Evolutionary conservation across 2,113 vertebrate genomes (phyloP).

Genomic region (Chauna torquata): DNA sequence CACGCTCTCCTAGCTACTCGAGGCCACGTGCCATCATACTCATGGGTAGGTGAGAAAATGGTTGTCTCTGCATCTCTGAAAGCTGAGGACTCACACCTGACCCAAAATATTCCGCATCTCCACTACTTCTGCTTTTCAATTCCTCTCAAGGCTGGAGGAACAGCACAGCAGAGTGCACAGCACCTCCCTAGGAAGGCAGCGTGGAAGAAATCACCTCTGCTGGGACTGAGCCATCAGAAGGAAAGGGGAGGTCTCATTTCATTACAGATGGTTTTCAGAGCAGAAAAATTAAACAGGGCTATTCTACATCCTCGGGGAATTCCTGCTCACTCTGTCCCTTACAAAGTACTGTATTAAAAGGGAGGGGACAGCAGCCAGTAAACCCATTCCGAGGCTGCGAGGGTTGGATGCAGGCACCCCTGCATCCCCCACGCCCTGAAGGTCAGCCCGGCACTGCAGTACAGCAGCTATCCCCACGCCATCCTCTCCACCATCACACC

Average conservation of each 20-base stretch:
- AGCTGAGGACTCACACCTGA: background rate
- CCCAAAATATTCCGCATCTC: accelerated
- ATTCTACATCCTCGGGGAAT: accelerated
- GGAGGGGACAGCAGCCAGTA: accelerated
- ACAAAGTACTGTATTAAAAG: accelerated
- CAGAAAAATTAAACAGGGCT: accelerated
- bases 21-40: accelerated
- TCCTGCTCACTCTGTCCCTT: accelerated
- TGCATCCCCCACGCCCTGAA: background rate
- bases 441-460: background rate
- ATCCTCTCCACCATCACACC: background rate
- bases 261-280: accelerated
- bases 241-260: background rate
- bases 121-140: accelerated
- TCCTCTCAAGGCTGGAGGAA: accelerated
- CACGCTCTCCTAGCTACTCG: accelerated
- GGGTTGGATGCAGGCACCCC: background rate
- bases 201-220: background rate
- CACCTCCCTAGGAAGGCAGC: background rate
- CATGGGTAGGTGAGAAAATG: accelerated
- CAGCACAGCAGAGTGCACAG: accelerated
- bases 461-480: background rate
- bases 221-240: accelerated
- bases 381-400: accelerated
- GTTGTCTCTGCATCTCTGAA: accelerated